Evolutionary conservation across 2,888 invertebrate species (phyloP).

Genomic region (Adineta ricciae): DNA sequence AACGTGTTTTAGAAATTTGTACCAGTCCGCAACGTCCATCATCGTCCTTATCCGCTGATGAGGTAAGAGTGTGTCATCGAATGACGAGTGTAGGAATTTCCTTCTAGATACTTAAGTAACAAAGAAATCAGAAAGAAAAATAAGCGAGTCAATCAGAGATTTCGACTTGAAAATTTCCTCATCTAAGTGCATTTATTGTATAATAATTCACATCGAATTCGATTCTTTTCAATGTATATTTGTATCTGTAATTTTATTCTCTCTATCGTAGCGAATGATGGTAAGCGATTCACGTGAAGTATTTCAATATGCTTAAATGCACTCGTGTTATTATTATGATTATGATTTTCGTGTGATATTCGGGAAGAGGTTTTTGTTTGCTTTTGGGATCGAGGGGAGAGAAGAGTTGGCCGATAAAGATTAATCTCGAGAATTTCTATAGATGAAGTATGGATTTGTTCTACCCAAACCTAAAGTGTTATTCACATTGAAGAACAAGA

Average conservation of each 20-base stretch:
- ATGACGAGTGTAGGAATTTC: neutral
- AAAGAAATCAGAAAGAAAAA: neutral
- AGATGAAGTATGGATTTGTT: neutral
- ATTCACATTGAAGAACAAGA: neutral
- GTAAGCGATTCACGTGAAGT: neutral
- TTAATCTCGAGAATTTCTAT: neutral
- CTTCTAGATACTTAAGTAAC: neutral
- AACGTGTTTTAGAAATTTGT: constrained; percentile 11
- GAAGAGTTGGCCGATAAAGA: too few species aligned
- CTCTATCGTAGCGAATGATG: neutral
- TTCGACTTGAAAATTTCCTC: neutral
- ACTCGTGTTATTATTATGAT: neutral
- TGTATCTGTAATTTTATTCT: neutral
- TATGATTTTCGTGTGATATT: neutral
- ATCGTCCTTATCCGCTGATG: constrained; percentile 17
- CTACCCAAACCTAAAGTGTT: neutral
- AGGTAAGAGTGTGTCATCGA: neutral
- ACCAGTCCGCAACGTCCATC: constrained; percentile 8
- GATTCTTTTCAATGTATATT: neutral
- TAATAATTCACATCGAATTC: neutral
- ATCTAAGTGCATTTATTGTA: neutral
- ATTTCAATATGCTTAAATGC: neutral
- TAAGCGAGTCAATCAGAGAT: neutral
- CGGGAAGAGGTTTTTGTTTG: too few species aligned
- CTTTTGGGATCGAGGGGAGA: too few species aligned